These are phyloP conservation scores for Sarcophaga carnaria DNA, from an alignment of 2,888 invertebrate species.

Conservation along the genomic window DNA sequence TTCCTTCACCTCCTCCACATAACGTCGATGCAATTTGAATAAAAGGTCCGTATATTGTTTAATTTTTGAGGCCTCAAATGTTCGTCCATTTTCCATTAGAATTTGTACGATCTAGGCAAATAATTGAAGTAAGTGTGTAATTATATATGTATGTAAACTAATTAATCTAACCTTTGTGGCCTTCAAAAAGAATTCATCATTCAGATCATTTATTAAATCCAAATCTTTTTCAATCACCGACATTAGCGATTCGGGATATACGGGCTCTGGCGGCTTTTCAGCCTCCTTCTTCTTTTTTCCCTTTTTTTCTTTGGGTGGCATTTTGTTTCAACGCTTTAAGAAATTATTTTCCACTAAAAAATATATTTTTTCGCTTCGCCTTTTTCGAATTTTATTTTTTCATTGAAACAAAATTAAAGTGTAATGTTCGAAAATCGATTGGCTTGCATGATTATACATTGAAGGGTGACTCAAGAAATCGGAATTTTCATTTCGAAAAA, in stretches of 20 bases:
- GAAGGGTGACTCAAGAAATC: no score
- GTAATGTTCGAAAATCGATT: no score
- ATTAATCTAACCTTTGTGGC: conserved; percentile 67
- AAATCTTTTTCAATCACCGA: conserved; percentile 72
- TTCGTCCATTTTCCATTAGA: conserved; percentile 72
- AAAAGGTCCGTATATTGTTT: conserved; percentile 75
- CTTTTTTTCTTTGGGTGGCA: conserved; percentile 56
- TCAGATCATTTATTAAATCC: conserved; percentile 75
- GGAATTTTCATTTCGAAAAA: no score
- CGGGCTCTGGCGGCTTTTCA: conserved; percentile 19
- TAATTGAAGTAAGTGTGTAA: not conserved
- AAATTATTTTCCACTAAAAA: conserved; percentile 8
- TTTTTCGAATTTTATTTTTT: conserved; percentile 14
- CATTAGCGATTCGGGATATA: conserved; percentile 70
- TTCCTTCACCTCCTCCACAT: conserved; percentile 71
- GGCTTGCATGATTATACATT: no score
- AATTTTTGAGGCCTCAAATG: conserved; percentile 74
- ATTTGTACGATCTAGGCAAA: conserved; percentile 72
- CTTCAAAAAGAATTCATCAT: conserved; percentile 75
- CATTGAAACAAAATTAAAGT: not conserved
- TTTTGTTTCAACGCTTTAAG: conserved; percentile 21
- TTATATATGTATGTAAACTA: not conserved
- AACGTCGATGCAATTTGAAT: conserved; percentile 74
- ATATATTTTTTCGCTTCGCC: not conserved
- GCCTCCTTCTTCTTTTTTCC: conserved; percentile 66